Percentiles rank a stretch among this genome's conserved stretches.
These are phyloP conservation scores for Parapristionchus giblindavisi DNA, from an alignment of 2,888 invertebrate genomes.

Conservation along the genomic window DNA sequence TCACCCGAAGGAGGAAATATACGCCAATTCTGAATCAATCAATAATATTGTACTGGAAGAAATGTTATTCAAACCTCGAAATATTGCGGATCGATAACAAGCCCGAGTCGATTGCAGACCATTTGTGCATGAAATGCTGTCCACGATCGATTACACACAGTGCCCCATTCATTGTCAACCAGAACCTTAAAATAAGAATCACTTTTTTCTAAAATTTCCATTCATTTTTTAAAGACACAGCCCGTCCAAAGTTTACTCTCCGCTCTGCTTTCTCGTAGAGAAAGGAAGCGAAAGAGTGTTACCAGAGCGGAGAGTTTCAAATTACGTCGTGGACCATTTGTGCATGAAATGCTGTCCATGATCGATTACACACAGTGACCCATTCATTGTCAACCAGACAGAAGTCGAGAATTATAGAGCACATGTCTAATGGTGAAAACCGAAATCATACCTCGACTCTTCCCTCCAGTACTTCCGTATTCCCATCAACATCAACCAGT, in stretches of 20 bases:
- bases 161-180: slow-evolving; percentile 90
- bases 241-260: not conserved
- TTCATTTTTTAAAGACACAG: not conserved
- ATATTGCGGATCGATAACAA: slow-evolving; percentile 86
- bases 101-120: slow-evolving; percentile 92
- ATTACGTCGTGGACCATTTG: too few species aligned
- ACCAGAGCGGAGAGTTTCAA: too few species aligned
- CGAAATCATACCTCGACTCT: slow-evolving; percentile 76
- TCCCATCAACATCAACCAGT: slow-evolving; percentile 66
- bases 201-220: not conserved
- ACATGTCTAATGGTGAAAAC: too few species aligned
- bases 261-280: too few species aligned
- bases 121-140: slow-evolving; percentile 88
- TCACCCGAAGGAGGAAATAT: slow-evolving; percentile 62
- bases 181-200: slow-evolving; percentile 75
- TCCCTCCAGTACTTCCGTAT: slow-evolving; percentile 77
- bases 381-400: slow-evolving; percentile 85
- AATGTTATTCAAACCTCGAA: slow-evolving; percentile 77
- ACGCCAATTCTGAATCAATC: slow-evolving; percentile 66
- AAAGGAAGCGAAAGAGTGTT: too few species aligned
- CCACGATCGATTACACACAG: slow-evolving; percentile 96
- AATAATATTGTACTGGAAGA: too few species aligned
- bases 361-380: slow-evolving; percentile 97
- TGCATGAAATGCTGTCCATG: slow-evolving; percentile 90
- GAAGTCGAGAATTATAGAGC: too few species aligned